Evolutionary conservation across 2,113 vertebrate genomes (phyloP), one percentile per base, ranked within the genome.

Genomic region (Anoura caudifer): DNA sequence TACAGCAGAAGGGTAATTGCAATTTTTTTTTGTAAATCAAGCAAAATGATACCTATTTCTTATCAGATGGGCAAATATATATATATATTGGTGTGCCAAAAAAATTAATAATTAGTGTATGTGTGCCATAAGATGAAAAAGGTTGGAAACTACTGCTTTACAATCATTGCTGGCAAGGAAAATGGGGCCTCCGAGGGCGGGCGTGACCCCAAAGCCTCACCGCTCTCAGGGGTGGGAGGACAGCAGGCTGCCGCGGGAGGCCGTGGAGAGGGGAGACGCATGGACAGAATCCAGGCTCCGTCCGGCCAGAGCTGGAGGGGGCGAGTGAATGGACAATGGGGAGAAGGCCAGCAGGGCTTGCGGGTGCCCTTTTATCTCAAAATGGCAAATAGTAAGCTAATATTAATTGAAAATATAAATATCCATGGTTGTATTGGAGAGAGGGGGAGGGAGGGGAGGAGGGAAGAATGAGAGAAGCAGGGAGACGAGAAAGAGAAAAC

Each of bases 101-200:
- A 73, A 72, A 3, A 12, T 41, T 24, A 43, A 41, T 24, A 41
- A 43, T 72, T 72, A 3, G 38, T 43, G 38, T 41, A 10, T 70
- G 19, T 41, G 69, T 13, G 20, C 36, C 69, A 41, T 5, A 10
- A 70, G 36, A 41, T 70, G 22, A 43, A 41, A 41, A 41, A 15
- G 20, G 38, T n/a, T 67, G 69, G 24, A 41, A 41, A 41, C 13
- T 41, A 3, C 11, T 72, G 28, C 31, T 38, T 59, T 33, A 45
- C 67, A 73, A 50, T 19, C 50, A 67, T 36, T 15, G 12, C 26
- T 7, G 24, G n/a, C 5, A 36, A 70, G 36, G 4, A 47, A 87
- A 69, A 47, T 2, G 1, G 7, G 19, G 6, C n/a, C 77, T 2
- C 0, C 10, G 11, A 26, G 3, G 28, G 52, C 3, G n/a, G 36